Conservation (phyloP, 1,140 invertebrate species). For the Drosophila sulfurigaster region DNA sequence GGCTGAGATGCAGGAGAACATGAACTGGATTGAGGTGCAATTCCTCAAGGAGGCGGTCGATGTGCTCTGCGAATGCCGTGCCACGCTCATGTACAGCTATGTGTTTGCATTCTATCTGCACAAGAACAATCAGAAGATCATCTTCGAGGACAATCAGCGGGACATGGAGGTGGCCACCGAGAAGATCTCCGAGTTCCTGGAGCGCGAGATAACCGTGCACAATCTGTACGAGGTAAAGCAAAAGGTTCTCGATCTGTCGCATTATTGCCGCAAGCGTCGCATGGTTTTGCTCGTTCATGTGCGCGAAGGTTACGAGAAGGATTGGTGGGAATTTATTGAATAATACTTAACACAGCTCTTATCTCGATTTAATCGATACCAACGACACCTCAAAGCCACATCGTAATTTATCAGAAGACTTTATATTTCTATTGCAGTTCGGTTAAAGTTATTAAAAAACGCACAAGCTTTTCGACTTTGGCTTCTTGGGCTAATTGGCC, state of each 20-base stretch:
- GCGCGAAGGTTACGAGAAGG: constrained; percentile 99
- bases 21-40: constrained; percentile 99
- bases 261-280: constrained; percentile 98
- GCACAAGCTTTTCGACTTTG: constrained; percentile 35
- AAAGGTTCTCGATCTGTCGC: constrained; percentile 96
- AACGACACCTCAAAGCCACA: background rate
- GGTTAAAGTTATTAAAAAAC: constrained; percentile 36
- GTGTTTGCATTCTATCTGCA: constrained; percentile 99
- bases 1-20: constrained; percentile 99
- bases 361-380: background rate
- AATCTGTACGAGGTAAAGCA: constrained; percentile 99
- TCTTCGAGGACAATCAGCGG: constrained; percentile 99
- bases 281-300: constrained; percentile 98
- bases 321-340: constrained; percentile 97
- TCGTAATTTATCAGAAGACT: constrained; percentile 63
- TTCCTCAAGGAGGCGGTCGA: constrained; percentile 98
- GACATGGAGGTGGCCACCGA: constrained; percentile 99
- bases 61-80: constrained; percentile 97
- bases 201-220: constrained; percentile 98
- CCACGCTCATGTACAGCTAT: constrained; percentile 99
- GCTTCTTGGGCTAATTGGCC: constrained; percentile 31
- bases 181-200: constrained; percentile 98
- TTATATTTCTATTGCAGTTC: constrained; percentile 37
- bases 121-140: constrained; percentile 99
- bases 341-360: constrained; percentile 1